Evolutionary conservation across 2,888 invertebrate genomes (phyloP), one percentile per base, ranked within the genome.

Genomic region (Rhamnusium bicolor): DNA sequence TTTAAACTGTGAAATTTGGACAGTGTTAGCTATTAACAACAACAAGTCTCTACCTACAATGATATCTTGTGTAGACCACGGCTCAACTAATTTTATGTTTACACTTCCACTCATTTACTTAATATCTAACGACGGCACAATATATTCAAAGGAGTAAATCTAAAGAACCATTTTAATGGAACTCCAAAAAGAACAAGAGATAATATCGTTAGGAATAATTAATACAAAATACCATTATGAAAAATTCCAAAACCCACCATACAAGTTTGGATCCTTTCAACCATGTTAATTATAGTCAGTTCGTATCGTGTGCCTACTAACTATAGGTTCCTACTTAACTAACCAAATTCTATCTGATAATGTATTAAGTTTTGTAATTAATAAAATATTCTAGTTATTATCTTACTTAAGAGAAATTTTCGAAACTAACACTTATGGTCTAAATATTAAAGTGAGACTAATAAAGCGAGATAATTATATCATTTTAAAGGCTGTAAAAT

Each of bases 181-280:
- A 63, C 60, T 67, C 21, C 16, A 62, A 62, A 65, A 69, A 63
- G 54, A 72, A 68, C 24, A 54, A 46, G 53, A 71, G 71, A 62
- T 75, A 74, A 69, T 70, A 72, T 72, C 56, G 69, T 47, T 56
- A 47, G 24, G 58, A 63, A 74, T 74, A 76, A 76, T 76, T 76
- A 74, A 76, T 74, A 76, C 72, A 61, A 58, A 61, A 70, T 61
- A 66, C 71, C 61, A 71, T 67, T 71, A 75, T 74, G 72, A 70
- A 73, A 75, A 69, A 69, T 69, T 72, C 66, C 72, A 49, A 71
- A 70, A 75, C 79, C 72, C 70, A 71, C 73, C 75, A 65, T 72
- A 63, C 68, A 32, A 56, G 70, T 74, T 74, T 71, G 29, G 47
- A 68, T 71, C 46, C 68, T 56, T 67, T 74, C 56, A 67, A 56